phyloP scores from a whole-genome alignment of 2,888 invertebrate genomes.

The Phlogophora meticulosa region DNA sequence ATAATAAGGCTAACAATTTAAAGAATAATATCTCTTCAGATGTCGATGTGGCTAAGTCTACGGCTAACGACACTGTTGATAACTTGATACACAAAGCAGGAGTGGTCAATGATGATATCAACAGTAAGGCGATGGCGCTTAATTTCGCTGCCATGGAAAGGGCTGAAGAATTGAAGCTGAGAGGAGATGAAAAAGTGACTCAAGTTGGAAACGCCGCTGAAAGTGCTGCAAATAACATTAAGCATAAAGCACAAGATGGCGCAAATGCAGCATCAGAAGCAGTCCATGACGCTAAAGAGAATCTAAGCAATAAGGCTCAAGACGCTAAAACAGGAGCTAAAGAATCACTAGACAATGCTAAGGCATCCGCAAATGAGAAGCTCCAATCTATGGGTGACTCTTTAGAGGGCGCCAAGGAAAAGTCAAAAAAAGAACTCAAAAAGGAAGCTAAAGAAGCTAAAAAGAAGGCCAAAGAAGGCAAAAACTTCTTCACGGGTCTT shows the following conservation, averaged over 20 bases:
- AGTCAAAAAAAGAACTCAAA: constrained; percentile 77
- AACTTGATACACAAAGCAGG: constrained; percentile 79
- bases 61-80: constrained; percentile 78
- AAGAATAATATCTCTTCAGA: constrained; percentile 73
- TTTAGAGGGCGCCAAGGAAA: constrained; percentile 78
- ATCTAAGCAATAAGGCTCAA: constrained; percentile 74
- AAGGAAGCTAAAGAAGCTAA: constrained; percentile 82
- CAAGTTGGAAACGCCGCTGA: constrained; percentile 77
- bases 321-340: constrained; percentile 76
- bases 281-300: constrained; percentile 73
- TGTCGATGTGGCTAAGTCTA: constrained; percentile 74
- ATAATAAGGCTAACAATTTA: constrained; percentile 70
- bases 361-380: constrained; percentile 77
- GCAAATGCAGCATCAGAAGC: constrained; percentile 77
- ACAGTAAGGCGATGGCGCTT: constrained; percentile 83
- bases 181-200: constrained; percentile 73
- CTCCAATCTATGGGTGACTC: constrained; percentile 78
- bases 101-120: constrained; percentile 78
- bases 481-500: constrained; percentile 85
- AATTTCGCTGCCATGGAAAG: constrained; percentile 84
- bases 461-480: constrained; percentile 87
- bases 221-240: constrained; percentile 74
- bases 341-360: constrained; percentile 74
- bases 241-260: constrained; percentile 79
- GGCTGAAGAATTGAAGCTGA: constrained; percentile 79